Conservation (phyloP, 1,140 invertebrate species). For the Sitobion miscanthi region DNA sequence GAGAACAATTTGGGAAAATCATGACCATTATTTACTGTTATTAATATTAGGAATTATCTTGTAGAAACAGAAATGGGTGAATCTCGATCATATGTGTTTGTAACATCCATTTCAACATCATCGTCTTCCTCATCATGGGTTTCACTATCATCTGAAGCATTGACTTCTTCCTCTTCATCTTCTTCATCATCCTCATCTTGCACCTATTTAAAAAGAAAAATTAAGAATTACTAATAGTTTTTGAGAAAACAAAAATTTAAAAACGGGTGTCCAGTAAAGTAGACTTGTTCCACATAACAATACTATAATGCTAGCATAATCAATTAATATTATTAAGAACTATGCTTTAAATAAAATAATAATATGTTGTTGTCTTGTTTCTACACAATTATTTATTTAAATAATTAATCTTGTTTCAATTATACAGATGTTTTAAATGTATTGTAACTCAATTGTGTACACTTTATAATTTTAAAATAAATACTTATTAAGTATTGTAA, state of each 20-base stretch:
- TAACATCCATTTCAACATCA: constrained; percentile 67
- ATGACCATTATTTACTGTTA: not conserved
- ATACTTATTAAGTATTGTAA: not conserved
- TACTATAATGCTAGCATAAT: too few species aligned
- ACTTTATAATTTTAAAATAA: too few species aligned
- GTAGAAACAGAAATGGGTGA: constrained; percentile 46
- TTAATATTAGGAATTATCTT: constrained; percentile 1
- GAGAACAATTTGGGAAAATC: not conserved
- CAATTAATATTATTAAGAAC: too few species aligned
- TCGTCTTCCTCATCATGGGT: constrained; percentile 74
- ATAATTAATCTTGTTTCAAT: too few species aligned
- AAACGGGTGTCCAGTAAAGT: too few species aligned
- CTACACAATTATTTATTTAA: not conserved
- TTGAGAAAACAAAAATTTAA: too few species aligned
- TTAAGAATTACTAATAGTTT: not conserved
- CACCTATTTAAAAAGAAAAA: constrained; percentile 61
- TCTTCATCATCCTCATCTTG: constrained; percentile 66
- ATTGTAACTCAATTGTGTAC: too few species aligned
- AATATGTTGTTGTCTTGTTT: not conserved
- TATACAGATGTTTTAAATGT: too few species aligned
- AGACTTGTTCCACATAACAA: too few species aligned
- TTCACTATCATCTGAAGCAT: constrained; percentile 72
- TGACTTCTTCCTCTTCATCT: constrained; percentile 70
- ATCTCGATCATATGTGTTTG: constrained; percentile 58
- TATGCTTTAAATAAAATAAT: too few species aligned